Base-by-base conservation (phyloP, 2,888 invertebrate genomes). In the Drosophila acutilabella region DNA sequence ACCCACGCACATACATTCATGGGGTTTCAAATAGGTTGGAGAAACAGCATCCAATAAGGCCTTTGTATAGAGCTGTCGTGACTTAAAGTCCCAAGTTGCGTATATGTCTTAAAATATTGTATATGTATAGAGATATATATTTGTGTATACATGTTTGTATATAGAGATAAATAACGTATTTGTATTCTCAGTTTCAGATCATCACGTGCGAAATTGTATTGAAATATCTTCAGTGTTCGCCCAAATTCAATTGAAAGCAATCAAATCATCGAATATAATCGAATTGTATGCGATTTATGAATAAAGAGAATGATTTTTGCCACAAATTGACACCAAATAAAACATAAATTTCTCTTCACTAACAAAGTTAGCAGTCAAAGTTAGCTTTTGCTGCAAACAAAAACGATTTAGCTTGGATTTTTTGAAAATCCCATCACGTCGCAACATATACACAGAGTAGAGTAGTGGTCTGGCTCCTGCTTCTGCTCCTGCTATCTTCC, bases 301-400 rank as follows among this genome's bases (percentile, higher is more conserved):
- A 79, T 80, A 81, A 82, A 76, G 61, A 64, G 72, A 79, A 80
- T 79, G 82, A 80, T 81, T 79, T 67, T 70, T 73, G 80, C 80
- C 82, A 82, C 80, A 82, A 80, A 80, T 80, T 82, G 80, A 82
- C 80, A 80, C 80, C 80, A 79, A 80, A 80, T 73, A 80, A 80
- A 80, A 79, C 80, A 80, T 80, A 80, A 79, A 80, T 82, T 80
- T 80, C 70, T 79, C 71, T 82, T 71, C 60, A 71, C 76, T 80
- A 80, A 80, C 80, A 82, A 80, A 79, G 80, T 80, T 80, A 80
- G 80, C 83, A 80, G 76, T 71, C 80, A 72, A 76, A 82, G 80
- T 82, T 80, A 64, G 80, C 73, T 76, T 79, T 76, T 67, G 66
- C 76, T 58, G 71, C 73, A 82, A 80, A 76, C 82, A 82, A 80